Conservation (phyloP, 2,113 vertebrate species). For the Salvator merianae region DNA sequence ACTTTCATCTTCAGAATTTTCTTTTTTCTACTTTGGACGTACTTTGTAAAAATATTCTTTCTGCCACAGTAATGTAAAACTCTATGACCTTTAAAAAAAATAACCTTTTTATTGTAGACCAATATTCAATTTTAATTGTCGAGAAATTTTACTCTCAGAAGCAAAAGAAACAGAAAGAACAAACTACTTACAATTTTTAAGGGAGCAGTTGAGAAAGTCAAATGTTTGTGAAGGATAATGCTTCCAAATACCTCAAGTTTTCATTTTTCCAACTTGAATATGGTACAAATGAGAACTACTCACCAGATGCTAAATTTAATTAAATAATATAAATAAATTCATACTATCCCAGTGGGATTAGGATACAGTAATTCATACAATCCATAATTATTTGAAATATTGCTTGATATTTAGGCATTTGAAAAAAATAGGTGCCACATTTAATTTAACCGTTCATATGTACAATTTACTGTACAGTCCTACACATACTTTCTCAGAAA, state of each 20-base stretch:
- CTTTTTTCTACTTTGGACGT: background rate
- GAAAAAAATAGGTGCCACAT: background rate
- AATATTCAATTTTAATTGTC: background rate
- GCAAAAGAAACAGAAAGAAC: no score
- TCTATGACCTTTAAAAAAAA: background rate
- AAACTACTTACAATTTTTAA: background rate
- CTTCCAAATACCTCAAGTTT: background rate
- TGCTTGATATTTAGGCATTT: no score
- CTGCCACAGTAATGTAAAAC: background rate
- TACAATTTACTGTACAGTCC: background rate
- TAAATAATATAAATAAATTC: background rate
- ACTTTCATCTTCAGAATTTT: background rate
- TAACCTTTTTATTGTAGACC: background rate
- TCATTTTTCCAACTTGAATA: background rate
- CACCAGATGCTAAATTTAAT: background rate
- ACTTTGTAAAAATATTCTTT: background rate
- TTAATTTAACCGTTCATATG: background rate
- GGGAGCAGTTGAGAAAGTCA: background rate
- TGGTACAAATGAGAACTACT: no score
- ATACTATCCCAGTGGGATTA: background rate
- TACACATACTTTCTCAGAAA: no score
- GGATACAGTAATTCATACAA: background rate
- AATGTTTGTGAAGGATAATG: background rate
- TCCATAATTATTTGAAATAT: background rate
- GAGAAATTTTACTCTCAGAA: no score